Conservation (phyloP, 2,113 vertebrate genomes). For the Casuarius casuarius region DNA sequence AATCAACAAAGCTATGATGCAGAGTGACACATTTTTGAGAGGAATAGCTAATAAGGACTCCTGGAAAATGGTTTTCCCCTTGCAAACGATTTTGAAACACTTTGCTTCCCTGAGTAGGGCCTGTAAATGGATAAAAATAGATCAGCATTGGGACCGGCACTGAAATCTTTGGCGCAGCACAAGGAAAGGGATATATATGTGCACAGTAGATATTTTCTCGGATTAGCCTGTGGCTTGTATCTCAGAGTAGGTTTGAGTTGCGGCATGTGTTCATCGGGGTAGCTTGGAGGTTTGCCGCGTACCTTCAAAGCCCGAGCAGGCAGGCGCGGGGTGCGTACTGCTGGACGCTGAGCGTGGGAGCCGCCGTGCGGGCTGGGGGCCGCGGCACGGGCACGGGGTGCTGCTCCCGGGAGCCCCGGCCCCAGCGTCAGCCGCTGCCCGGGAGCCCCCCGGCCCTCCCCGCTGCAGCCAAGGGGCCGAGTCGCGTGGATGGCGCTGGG, state of each 20-base stretch:
- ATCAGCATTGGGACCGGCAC: fast-evolving
- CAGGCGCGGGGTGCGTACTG: too few relatives aligned
- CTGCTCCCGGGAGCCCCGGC: too few relatives aligned
- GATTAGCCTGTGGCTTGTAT: not conserved
- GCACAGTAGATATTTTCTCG: not conserved
- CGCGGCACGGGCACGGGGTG: too few relatives aligned
- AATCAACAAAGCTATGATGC: not conserved
- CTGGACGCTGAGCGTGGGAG: too few relatives aligned
- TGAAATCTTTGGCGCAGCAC: not conserved
- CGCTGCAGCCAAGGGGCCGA: not conserved
- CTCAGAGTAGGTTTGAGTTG: not conserved
- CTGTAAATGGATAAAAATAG: not conserved
- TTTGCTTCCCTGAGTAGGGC: not conserved
- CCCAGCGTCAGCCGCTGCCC: too few relatives aligned
- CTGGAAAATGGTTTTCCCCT: not conserved
- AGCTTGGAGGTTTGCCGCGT: not conserved
- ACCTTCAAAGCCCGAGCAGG: not conserved
- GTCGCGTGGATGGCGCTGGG: not conserved
- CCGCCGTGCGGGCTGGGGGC: too few relatives aligned
- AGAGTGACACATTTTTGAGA: not conserved
- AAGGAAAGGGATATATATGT: not conserved
- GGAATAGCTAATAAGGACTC: not conserved
- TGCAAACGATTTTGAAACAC: not conserved
- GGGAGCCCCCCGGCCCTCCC: not conserved
- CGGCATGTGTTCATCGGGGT: not conserved